Evolutionary conservation across 2,888 invertebrate genomes (phyloP).

Genomic region (Leptopilina drosophilae): DNA sequence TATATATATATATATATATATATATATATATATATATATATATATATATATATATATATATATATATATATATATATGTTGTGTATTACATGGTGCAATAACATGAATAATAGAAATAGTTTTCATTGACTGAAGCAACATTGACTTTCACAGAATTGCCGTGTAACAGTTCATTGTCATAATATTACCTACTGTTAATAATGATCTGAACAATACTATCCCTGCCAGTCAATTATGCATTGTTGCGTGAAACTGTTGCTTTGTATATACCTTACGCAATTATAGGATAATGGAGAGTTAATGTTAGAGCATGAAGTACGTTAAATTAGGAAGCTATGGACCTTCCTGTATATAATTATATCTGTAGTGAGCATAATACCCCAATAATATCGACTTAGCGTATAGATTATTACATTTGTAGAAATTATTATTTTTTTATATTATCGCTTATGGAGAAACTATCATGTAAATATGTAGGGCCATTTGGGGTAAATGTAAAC

Average conservation of each 20-base stretch:
- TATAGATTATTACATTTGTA: too few relatives aligned
- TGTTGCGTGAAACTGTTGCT: constrained; percentile 49
- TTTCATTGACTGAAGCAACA: not conserved
- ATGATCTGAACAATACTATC: constrained; percentile 53
- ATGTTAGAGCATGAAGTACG: constrained; percentile 45
- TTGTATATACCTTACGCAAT: constrained; percentile 52
- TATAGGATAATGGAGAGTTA: constrained; percentile 53
- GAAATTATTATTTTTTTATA: not conserved
- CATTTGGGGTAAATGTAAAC: too few relatives aligned
- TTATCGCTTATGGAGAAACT: too few relatives aligned
- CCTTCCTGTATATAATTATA: constrained; percentile 1
- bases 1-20: too few relatives aligned
- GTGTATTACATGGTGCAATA: not conserved
- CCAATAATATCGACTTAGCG: not conserved
- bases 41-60: too few relatives aligned
- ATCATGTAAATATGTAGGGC: too few relatives aligned
- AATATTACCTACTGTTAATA: constrained; percentile 50
- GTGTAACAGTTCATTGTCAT: constrained; percentile 50
- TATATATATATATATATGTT: too few relatives aligned
- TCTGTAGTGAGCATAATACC: not conserved
- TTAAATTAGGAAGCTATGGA: constrained; percentile 34
- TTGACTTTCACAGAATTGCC: not conserved
- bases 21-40: too few relatives aligned
- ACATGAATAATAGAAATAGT: not conserved
- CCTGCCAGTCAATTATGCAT: constrained; percentile 54